phyloP scores from a whole-genome alignment of 2,113 vertebrate species.

The Ictalurus punctatus region DNA sequence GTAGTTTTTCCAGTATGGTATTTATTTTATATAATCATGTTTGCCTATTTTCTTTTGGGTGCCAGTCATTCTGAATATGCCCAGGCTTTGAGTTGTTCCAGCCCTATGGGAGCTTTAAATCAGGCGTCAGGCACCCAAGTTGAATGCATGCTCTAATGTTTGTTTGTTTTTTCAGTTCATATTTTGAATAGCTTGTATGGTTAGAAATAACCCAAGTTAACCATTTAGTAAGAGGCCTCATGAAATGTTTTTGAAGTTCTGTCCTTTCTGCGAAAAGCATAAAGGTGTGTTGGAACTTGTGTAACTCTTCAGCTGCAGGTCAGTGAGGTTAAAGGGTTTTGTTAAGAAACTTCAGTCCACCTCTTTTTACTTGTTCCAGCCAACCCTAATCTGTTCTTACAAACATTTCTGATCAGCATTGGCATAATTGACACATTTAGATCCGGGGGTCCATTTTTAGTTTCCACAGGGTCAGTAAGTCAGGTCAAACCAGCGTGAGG shows the following conservation, averaged over 20 bases:
- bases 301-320: not conserved
- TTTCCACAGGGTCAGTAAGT: constrained; percentile 33
- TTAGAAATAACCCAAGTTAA: constrained; percentile 31
- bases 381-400: not conserved
- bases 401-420: constrained; percentile 9
- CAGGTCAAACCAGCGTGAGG: constrained; percentile 32
- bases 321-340: not conserved
- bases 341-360: not conserved
- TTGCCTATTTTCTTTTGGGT: not conserved
- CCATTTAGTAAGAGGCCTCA: constrained; percentile 16
- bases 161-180: not conserved
- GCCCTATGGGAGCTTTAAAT: not conserved
- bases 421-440: constrained; percentile 11
- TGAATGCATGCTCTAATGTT: not conserved
- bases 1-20: not conserved
- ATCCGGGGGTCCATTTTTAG: constrained; percentile 17
- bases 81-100: not conserved
- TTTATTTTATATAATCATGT: not conserved
- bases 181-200: constrained; percentile 30
- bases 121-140: not conserved
- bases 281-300: not conserved
- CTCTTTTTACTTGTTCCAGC: no score
- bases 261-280: constrained; percentile 16
- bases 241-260: constrained; percentile 7
- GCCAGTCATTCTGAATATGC: not conserved